phyloP scores from a whole-genome alignment of 1,140 invertebrate species.

The Acromyrmex heyeri region DNA sequence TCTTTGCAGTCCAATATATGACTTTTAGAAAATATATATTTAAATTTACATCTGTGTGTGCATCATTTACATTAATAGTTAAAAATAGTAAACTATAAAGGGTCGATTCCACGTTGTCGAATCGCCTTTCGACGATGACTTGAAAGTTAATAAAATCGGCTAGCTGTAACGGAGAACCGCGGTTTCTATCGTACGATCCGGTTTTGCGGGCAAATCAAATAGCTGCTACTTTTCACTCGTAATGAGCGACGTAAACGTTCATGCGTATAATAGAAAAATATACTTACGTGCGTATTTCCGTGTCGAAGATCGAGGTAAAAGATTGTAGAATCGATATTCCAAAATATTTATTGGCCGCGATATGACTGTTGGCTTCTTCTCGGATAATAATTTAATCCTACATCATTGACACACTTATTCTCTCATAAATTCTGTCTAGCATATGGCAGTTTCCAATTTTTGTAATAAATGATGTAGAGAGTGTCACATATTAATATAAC shows the following conservation, averaged over 20 bases:
- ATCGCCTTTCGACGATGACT: conserved; percentile 17
- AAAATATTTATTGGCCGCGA: background rate
- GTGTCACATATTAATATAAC: background rate
- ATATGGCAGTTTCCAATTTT: background rate
- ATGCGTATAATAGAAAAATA: conserved; percentile 46
- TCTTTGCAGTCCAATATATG: background rate
- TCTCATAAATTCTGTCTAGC: background rate
- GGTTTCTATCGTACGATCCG: conserved; percentile 57
- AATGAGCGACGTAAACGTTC: conserved; percentile 24
- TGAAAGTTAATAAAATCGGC: conserved; percentile 46
- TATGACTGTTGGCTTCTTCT: background rate
- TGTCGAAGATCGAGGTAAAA: conserved; percentile 18
- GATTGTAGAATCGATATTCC: background rate
- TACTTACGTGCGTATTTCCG: conserved; percentile 30
- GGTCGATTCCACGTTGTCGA: background rate
- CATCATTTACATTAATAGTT: background rate
- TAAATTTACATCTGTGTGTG: background rate
- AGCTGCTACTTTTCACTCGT: conserved; percentile 59
- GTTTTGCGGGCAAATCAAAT: conserved; percentile 57
- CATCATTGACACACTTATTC: background rate
- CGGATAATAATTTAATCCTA: background rate
- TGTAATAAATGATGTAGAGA: background rate
- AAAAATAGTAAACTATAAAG: background rate
- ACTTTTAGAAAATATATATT: background rate
- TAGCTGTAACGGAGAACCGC: conserved; percentile 44